Percentiles rank a stretch among this genome's conserved stretches.
Evolutionary conservation across 1,140 invertebrate species (phyloP).

Genomic region (Halotydeus destructor): DNA sequence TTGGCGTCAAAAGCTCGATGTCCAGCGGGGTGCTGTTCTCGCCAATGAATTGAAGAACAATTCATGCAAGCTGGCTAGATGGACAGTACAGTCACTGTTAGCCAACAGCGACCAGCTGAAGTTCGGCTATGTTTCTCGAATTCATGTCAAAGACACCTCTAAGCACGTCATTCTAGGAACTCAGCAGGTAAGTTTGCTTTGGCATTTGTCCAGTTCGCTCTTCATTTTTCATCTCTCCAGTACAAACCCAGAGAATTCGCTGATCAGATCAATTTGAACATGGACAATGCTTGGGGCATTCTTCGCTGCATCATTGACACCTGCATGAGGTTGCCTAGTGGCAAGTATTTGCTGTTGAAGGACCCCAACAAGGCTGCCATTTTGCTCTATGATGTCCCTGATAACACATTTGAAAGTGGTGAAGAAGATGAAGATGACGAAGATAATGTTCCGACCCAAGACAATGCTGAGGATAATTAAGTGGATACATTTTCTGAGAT

Average conservation of each 20-base stretch:
- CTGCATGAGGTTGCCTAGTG: slow-evolving; percentile 92
- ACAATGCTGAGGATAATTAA: background rate
- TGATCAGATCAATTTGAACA: slow-evolving; percentile 92
- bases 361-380: slow-evolving; percentile 97
- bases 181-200: too few species aligned
- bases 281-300: slow-evolving; percentile 99
- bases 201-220: too few species aligned
- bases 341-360: slow-evolving; percentile 93
- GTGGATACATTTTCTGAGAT: background rate
- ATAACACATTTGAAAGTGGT: slow-evolving; percentile 95
- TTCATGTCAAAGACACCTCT: slow-evolving; percentile 73
- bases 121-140: slow-evolving; percentile 91
- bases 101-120: slow-evolving; percentile 95
- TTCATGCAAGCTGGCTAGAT: slow-evolving; percentile 94
- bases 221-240: too few species aligned
- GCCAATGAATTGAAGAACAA: slow-evolving; percentile 97
- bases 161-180: slow-evolving; percentile 94
- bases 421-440: slow-evolving; percentile 77
- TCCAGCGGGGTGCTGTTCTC: slow-evolving; percentile 86
- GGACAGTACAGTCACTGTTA: slow-evolving; percentile 89
- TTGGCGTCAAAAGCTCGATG: slow-evolving; percentile 93
- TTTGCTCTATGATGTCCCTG: slow-evolving; percentile 86
- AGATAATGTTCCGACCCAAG: slow-evolving; percentile 25
- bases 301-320: slow-evolving; percentile 94
- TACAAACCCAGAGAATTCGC: slow-evolving; percentile 97